These are phyloP conservation scores for Boloria selene DNA, from an alignment of 2,888 invertebrate species.

Conservation along the genomic window DNA sequence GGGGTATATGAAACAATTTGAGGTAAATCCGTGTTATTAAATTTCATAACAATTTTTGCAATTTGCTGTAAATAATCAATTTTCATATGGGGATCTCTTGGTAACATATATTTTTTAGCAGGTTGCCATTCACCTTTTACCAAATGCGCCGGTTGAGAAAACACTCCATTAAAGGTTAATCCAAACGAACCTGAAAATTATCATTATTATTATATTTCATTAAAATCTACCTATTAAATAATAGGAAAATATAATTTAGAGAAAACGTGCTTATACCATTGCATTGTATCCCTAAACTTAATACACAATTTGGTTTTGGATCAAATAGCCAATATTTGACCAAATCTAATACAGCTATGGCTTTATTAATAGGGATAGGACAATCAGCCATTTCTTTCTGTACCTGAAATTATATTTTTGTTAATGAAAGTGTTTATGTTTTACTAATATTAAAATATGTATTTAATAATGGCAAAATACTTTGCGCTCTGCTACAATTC, in stretches of 20 bases:
- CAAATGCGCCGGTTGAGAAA: conserved; percentile 82
- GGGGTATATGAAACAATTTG: conserved; percentile 50
- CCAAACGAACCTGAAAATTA: conserved; percentile 75
- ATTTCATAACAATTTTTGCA: conserved; percentile 53
- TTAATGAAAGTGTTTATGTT: background rate
- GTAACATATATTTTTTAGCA: conserved; percentile 58
- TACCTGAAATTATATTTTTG: conserved; percentile 33
- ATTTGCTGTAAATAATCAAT: conserved; percentile 63
- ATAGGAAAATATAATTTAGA: background rate
- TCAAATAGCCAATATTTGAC: conserved; percentile 77
- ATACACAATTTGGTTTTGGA: conserved; percentile 61
- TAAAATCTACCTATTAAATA: background rate
- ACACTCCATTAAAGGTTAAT: conserved; percentile 74
- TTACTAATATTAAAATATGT: background rate
- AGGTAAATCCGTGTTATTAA: conserved; percentile 56
- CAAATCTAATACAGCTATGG: conserved; percentile 68
- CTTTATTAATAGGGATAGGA: conserved; percentile 54
- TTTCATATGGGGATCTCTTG: conserved; percentile 64
- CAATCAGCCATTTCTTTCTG: conserved; percentile 46
- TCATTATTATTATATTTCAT: background rate
- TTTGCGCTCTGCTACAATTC: conserved; percentile 59
- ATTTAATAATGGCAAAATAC: conserved; percentile 48
- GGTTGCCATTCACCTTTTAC: conserved; percentile 72
- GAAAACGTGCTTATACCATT: conserved; percentile 62
- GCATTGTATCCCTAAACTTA: conserved; percentile 80